Percentiles rank a stretch among this genome's conserved stretches.
These are phyloP conservation scores for Seira sanloemensis DNA, from an alignment of 2,888 invertebrate genomes.

Conservation along the genomic window DNA sequence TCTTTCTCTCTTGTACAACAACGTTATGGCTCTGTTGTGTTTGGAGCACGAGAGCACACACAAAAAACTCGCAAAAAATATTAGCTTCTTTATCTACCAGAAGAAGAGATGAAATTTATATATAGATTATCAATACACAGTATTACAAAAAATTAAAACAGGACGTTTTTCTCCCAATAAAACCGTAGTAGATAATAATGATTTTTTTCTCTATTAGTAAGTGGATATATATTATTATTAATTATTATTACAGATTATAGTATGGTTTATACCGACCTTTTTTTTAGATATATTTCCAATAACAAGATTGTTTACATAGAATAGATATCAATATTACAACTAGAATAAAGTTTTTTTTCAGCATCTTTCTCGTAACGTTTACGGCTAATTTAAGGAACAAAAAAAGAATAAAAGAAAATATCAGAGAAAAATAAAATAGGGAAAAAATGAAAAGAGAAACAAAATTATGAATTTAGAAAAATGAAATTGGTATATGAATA, in stretches of 20 bases:
- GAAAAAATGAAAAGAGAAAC: background rate
- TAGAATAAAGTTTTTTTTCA: conserved; percentile 4
- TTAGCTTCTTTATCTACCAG: background rate
- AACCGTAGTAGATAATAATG: conserved; percentile 4
- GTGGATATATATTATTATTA: conserved; percentile 4
- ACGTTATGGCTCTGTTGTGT: background rate
- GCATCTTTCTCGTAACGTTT: background rate
- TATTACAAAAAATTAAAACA: conserved; percentile 4
- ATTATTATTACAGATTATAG: background rate
- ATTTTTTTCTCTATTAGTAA: conserved; percentile 2
- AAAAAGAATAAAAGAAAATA: background rate
- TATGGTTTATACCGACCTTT: background rate
- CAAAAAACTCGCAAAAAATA: background rate
- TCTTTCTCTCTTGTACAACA: background rate
- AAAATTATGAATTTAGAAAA: background rate
- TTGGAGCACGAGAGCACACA: background rate
- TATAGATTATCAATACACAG: conserved; percentile 4
- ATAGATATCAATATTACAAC: conserved; percentile 4
- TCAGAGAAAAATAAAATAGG: background rate
- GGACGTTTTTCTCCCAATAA: conserved; percentile 4
- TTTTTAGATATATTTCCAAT: conserved; percentile 4
- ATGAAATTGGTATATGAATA: background rate
- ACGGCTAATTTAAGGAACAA: background rate
- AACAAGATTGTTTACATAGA: conserved; percentile 3
- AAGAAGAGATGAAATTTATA: conserved; percentile 4